Evolutionary conservation across 30 jellyfish, hydroid and myxozoan species (phyloP).

Genomic region (Chrysaora quinquecirrha): DNA sequence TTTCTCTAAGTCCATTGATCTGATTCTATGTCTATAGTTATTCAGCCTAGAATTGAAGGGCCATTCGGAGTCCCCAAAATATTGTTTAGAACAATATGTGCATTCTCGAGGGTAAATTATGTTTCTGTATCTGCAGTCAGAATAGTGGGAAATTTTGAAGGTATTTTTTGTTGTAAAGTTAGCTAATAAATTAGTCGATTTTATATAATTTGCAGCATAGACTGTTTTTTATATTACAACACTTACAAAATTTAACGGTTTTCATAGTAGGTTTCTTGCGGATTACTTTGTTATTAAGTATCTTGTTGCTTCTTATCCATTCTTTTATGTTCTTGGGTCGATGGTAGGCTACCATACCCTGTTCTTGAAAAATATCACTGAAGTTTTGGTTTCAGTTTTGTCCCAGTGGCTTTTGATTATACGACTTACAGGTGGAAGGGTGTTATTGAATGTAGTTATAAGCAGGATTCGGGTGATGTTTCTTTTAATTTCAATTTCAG

Average conservation of each 20-base stretch:
- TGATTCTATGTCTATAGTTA: not conserved
- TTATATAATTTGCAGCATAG: not conserved
- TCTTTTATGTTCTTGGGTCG: slow-evolving; percentile 3
- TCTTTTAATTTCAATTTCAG: not conserved
- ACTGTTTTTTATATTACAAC: not conserved
- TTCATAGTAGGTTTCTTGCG: not conserved
- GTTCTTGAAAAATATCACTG: not conserved
- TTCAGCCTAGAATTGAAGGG: not conserved
- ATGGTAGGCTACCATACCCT: not conserved
- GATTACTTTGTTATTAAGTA: not conserved
- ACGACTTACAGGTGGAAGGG: not conserved
- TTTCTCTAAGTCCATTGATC: not conserved
- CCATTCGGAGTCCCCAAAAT: not conserved
- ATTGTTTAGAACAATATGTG: not conserved
- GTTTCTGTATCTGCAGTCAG: not conserved
- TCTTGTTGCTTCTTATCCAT: not conserved
- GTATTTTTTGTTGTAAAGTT: not conserved
- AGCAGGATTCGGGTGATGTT: not conserved
- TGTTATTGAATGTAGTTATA: not conserved
- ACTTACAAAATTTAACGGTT: not conserved
- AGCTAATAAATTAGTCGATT: not conserved
- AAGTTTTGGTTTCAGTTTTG: not conserved
- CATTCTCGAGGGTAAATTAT: not conserved
- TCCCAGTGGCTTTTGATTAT: slow-evolving; percentile 3
- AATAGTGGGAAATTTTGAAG: not conserved